Evolutionary conservation across 1,140 invertebrate species (phyloP), one percentile per base, ranked within the genome.

Genomic region (Drepana arcuata): DNA sequence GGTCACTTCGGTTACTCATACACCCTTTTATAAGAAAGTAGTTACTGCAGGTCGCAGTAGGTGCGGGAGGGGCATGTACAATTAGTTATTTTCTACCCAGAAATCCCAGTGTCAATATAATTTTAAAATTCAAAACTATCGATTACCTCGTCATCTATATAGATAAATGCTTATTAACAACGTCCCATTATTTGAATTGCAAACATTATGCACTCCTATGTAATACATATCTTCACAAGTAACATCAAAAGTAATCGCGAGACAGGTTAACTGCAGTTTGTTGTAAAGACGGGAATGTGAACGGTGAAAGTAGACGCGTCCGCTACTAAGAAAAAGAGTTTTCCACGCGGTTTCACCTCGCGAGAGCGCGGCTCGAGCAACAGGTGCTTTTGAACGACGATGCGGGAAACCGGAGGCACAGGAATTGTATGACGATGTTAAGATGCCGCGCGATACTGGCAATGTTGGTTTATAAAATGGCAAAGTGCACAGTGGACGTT

Each of bases 261-360:
- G 44, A 52, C 51, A 51, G 38, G 40, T 42, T 26, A 54, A 58
- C 38, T 39, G 14, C 39, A 47, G 33, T 39, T 36, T 34, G 43
- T 41, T 53, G 52, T 53, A 50, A 64, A 52, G 52, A 50, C 46
- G 48, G 70, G 68, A 70, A 77, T 77, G 72, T 66, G 66, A 73
- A 46, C 56, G 71, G 77, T 78, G 77, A 81, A 81, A 81, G 77
- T 78, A 58, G 70, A 58, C 67, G 69, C 58, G 75, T 66, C 64
- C 57, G 67, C 48, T 75, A 74, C 63, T 44, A 54, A 77, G 72
- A 71, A 80, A 80, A 81, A 78, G 52, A 68, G 66, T 78, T 81
- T 81, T 81, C 70, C 73, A 74, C 60, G 55, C 59, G 60, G 72
- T 81, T 78, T 78, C 77, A 69, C 73, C 61, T 53, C 49, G 59